Conservation (phyloP, 37 sponge, comb jelly and placozoan species). For the Chondrilla cf. caribensis region DNA sequence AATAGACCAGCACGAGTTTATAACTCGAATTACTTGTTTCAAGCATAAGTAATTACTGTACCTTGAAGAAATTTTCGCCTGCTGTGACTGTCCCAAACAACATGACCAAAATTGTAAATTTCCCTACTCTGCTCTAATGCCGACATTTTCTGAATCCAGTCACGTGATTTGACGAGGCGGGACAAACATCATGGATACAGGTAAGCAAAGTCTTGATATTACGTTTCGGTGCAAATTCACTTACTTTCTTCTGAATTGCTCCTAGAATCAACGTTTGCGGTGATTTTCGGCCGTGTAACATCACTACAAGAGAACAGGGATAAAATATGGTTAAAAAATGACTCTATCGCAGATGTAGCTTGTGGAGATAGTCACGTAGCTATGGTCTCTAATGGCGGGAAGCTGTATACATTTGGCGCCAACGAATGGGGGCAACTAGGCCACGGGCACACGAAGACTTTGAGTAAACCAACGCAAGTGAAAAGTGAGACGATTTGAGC, state of each 20-base stretch:
- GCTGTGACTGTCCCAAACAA: background rate
- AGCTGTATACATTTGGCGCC: constrained; percentile 47
- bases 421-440: constrained; percentile 18
- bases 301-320: background rate
- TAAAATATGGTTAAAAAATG: background rate
- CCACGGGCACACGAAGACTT: background rate
- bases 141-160: background rate
- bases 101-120: background rate
- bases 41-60: too few species aligned
- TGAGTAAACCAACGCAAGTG: background rate
- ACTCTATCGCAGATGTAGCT: background rate
- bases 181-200: background rate
- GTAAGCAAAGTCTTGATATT: background rate
- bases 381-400: constrained; percentile 26
- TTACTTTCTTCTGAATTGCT: too few species aligned
- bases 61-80: background rate
- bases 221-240: too few species aligned
- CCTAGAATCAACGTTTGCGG: background rate
- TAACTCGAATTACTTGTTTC: too few species aligned
- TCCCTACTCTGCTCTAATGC: background rate
- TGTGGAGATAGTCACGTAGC: constrained; percentile 67
- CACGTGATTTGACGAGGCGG: background rate
- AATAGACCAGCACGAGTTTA: too few species aligned
- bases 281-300: background rate
- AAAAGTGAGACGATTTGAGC: background rate